Evolutionary conservation across 2,797 vertebrate genomes (phyloP).

Genomic region (Parambassis ranga): DNA sequence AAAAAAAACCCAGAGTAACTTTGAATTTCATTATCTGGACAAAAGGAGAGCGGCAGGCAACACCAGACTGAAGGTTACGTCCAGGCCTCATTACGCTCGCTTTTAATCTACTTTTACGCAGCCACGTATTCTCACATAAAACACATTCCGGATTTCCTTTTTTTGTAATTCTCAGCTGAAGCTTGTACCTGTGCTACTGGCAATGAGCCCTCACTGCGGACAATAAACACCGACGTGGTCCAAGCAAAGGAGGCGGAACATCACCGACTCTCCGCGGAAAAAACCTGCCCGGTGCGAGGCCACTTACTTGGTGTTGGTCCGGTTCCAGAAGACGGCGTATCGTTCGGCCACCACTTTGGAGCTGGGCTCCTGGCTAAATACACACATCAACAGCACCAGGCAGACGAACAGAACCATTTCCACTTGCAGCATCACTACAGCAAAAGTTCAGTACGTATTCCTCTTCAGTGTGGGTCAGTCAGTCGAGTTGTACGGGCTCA

Average conservation of each 20-base stretch:
- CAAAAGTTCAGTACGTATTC: slow-evolving; percentile 74
- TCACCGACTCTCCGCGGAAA: slow-evolving; percentile 24
- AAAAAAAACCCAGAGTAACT: neutral
- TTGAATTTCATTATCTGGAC: neutral
- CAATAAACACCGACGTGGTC: slow-evolving; percentile 45
- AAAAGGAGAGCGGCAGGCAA: neutral
- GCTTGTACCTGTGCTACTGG: slow-evolving; percentile 35
- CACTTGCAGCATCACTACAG: slow-evolving; percentile 94
- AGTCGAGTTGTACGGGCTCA: slow-evolving; percentile 50
- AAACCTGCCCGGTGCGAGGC: slow-evolving; percentile 23
- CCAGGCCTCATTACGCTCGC: slow-evolving; percentile 44
- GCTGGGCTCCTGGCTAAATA: slow-evolving; percentile 93
- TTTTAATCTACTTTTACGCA: slow-evolving; percentile 6
- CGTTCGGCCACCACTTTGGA: slow-evolving; percentile 97
- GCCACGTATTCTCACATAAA: slow-evolving; percentile 17
- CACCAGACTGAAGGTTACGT: neutral
- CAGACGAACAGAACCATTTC: slow-evolving; percentile 92
- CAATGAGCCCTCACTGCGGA: slow-evolving; percentile 58
- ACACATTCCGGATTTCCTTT: neutral
- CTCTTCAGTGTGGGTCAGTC: slow-evolving; percentile 61
- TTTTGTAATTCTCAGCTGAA: neutral
- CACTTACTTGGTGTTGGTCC: slow-evolving; percentile 95
- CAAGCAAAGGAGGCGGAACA: slow-evolving; percentile 18
- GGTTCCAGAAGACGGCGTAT: slow-evolving; percentile 99
- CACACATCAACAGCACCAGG: slow-evolving; percentile 93